Conservation (phyloP, 2,888 invertebrate species). For the Netelia melanura region DNA sequence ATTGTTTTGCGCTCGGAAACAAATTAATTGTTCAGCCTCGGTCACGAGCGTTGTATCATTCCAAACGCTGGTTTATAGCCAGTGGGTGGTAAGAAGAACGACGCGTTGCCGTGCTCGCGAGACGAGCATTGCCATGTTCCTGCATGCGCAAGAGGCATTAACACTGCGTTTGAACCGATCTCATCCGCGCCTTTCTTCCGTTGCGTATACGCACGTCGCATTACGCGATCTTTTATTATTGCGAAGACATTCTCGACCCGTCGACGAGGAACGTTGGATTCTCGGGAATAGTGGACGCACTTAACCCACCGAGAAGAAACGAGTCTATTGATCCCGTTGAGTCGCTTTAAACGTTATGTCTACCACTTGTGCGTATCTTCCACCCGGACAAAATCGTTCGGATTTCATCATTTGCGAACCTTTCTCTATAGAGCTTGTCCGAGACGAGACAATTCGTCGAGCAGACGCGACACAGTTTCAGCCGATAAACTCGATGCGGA, state of each 20-base stretch:
- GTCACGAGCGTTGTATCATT: neutral
- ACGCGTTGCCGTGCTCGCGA: neutral
- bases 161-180: neutral
- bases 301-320: slow-evolving; percentile 32
- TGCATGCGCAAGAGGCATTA: neutral
- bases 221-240: neutral
- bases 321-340: slow-evolving; percentile 73
- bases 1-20: neutral
- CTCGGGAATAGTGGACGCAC: slow-evolving; percentile 41
- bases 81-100: neutral
- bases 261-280: neutral
- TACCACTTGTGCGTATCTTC: too few relatives aligned
- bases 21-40: neutral
- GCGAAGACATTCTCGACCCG: neutral
- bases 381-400: too few relatives aligned
- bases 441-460: too few relatives aligned
- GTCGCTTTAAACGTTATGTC: too few relatives aligned
- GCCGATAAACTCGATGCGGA: too few relatives aligned
- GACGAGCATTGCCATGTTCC: slow-evolving; percentile 6
- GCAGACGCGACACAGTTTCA: too few relatives aligned
- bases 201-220: neutral
- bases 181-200: neutral
- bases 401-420: too few relatives aligned
- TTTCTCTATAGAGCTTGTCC: too few relatives aligned
- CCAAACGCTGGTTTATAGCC: neutral